These are phyloP conservation scores for Platysternon megacephalum DNA, from an alignment of 2,113 vertebrate genomes.

Conservation along the genomic window DNA sequence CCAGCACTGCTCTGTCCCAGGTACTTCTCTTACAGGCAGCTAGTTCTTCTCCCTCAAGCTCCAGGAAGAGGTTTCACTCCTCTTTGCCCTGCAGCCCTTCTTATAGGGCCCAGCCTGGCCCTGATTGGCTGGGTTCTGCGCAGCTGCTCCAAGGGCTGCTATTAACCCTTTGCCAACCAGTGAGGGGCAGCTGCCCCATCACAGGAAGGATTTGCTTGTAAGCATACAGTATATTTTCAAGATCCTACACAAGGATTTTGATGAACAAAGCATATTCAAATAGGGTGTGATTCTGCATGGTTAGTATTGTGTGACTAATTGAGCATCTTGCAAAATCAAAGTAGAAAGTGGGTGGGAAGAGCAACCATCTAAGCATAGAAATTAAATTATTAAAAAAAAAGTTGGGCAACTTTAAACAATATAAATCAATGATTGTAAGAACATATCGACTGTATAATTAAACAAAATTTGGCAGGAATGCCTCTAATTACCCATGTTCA, in stretches of 20 bases:
- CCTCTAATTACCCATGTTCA: constrained; percentile 36
- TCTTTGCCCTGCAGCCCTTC: no score
- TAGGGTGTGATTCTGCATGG: not conserved
- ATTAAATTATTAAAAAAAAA: constrained; percentile 39
- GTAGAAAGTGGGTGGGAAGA: not conserved
- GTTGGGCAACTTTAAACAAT: constrained; percentile 48
- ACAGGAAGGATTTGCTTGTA: not conserved
- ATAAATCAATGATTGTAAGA: constrained; percentile 32
- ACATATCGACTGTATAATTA: constrained; percentile 32
- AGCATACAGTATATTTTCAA: not conserved
- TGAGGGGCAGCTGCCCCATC: no score
- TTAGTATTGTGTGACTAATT: constrained; percentile 10
- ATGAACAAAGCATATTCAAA: not conserved
- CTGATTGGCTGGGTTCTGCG: no score
- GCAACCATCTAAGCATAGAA: not conserved
- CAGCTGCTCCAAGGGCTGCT: no score
- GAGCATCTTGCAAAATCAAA: constrained; percentile 12
- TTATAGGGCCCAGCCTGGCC: no score
- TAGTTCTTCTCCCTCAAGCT: no score
- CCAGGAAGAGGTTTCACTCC: no score
- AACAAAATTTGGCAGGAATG: not conserved
- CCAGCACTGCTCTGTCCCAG: no score
- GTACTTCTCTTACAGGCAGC: no score
- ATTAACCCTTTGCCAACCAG: no score
- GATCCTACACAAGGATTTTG: not conserved